Base-by-base conservation (phyloP, 64 coral and sea anemone genomes). In the Cladopsammia gracilis region DNA sequence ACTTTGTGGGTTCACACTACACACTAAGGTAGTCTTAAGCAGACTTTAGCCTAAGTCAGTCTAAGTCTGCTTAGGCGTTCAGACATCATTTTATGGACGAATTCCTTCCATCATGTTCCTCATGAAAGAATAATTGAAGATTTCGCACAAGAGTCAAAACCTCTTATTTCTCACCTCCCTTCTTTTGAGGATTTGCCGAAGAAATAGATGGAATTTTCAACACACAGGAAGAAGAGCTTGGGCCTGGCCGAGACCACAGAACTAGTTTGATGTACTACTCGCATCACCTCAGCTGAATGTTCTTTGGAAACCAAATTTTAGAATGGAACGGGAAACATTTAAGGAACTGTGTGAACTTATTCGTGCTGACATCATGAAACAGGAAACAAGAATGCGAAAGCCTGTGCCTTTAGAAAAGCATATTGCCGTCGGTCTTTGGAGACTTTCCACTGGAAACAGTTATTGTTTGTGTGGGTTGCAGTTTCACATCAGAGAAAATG, bases 291-390 rank as follows among this genome's bases (percentile, higher is more conserved):
- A 7, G 73, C 46, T 50, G 44, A 50, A 75, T 50, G 46, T 49
- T 49, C 73, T 75, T 50, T 75, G 73, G 66, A 75, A 75, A 75
- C 73, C 73, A 20, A 75, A 75, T 3, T 75, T 75, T 75, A 3
- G 46, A 75, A 75, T 75, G 73, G 73, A 75, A 50, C 44, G 73
- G 15, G 43, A 75, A 75, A 49, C 73, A 15, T 75, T 75, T 49
- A 45, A 51, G 4, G 73, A 75, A 20, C 73, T 75, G 15, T 50
- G 73, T 45, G 45, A 15, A 50, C 15, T 51, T 75, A 13, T 50
- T 75, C 46, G 73, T 51, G 73, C 45, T 75, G 73, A 75, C 50
- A 44, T 75, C 14, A 75, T 20, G 44, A 75, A 20, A 75, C 73
- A 75, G 73, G 73, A 50, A 75, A 75, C 44, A 15, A 48, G 73